Conservation (phyloP, 2,113 vertebrate genomes). For the Gavia stellata region DNA sequence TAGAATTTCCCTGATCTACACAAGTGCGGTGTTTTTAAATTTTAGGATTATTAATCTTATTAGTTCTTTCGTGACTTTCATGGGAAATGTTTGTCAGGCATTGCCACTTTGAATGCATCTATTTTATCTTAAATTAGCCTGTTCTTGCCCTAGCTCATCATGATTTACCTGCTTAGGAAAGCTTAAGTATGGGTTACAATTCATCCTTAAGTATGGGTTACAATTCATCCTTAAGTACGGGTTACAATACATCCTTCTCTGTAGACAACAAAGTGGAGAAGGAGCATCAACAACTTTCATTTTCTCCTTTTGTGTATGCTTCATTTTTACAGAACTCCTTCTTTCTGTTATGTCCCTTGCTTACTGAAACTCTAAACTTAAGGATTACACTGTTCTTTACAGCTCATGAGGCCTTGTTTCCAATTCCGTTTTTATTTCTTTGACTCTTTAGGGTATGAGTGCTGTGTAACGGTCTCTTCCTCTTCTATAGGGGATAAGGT, state of each 20-base stretch:
- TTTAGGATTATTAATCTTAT: not conserved
- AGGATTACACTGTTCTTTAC: not conserved
- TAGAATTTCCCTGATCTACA: not conserved
- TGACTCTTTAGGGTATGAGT: not conserved
- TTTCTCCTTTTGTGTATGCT: not conserved
- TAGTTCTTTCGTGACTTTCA: not conserved
- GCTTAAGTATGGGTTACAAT: not conserved
- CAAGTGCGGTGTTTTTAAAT: not conserved
- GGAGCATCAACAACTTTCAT: not conserved
- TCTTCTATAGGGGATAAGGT: not conserved
- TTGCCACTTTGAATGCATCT: not conserved
- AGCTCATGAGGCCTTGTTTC: not conserved
- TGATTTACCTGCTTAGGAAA: not conserved
- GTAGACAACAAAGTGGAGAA: not conserved
- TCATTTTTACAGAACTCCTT: not conserved
- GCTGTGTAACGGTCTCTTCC: not conserved
- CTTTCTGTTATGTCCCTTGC: not conserved
- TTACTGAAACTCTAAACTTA: not conserved
- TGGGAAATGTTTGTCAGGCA: not conserved
- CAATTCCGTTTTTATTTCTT: not conserved
- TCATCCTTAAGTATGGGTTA: not conserved
- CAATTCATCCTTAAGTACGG: too few species aligned
- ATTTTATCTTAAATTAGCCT: not conserved
- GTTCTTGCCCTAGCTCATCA: not conserved
- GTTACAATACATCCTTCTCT: not conserved